Evolutionary conservation across 2,888 invertebrate genomes (phyloP), one percentile per base, ranked within the genome.

Genomic region (Junonia oenone): DNA sequence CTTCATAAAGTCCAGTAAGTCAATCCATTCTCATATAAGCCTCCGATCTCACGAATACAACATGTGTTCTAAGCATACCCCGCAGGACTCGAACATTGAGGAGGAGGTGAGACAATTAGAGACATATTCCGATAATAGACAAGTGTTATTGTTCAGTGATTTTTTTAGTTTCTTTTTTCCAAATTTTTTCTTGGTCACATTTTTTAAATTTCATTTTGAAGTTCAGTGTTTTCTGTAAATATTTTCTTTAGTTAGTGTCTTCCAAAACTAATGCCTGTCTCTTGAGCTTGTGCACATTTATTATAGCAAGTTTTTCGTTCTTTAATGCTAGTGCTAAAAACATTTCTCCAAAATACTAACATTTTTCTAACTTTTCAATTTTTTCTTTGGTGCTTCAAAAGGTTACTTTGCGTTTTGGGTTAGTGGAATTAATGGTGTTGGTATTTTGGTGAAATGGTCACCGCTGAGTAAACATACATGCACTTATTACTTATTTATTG

Each of bases 321-420:
- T 68, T 68, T 61, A 64, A 72, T 70, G 68, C 65, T 69, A 68
- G 66, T 72, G 67, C 76, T 64, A 61, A 11, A 40, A 66, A 66
- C 68, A 73, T 83, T 88, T 89, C 83, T 81, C 88, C 90, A 89
- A 90, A 90, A 90, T 90, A 90, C 90, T 90, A 88, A 90, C 89
- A 82, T 78, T 71, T 11, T 69, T 81, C 76, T 79, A 78, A 83
- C 72, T 67, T 67, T 63, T 66, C 63, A 62, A 69, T 63, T 59
- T 63, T 63, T 70, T 67, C 69, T 63, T 72, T 65, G 66, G 65
- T 68, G 73, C 75, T 82, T 69, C 75, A 79, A 78, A 81, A 81
- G 81, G 73, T 77, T 67, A 22, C 68, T 63, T 63, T 74, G 49
- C 61, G 64, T 71, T 68, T 71, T 68, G 73, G 77, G 78, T 73